phyloP scores from a whole-genome alignment of 1,140 invertebrate species.

The Drosophila malerkotliana region DNA sequence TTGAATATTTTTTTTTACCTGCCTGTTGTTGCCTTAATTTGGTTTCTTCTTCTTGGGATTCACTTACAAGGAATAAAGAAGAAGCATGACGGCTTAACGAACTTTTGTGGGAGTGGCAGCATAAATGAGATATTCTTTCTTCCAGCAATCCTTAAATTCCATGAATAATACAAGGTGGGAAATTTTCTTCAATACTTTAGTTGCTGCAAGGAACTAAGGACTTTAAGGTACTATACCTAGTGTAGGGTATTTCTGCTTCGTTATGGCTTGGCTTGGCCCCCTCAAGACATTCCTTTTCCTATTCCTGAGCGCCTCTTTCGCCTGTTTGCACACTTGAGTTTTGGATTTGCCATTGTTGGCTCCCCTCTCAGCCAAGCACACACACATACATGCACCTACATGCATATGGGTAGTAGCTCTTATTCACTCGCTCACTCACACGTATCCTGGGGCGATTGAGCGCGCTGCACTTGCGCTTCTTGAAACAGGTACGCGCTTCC shows the following conservation, averaged over 20 bases:
- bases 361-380: constrained; percentile 28
- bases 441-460: constrained; percentile 58
- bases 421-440: constrained; percentile 15
- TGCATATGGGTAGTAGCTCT: neutral
- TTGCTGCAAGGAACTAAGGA: neutral
- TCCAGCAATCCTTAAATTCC: constrained; percentile 16
- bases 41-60: constrained; percentile 23
- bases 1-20: constrained; percentile 38
- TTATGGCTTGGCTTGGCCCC: neutral
- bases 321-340: constrained; percentile 54
- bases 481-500: constrained; percentile 59
- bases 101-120: constrained; percentile 34
- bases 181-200: too few species aligned
- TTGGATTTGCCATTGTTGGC: constrained; percentile 67
- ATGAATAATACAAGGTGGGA: constrained; percentile 4
- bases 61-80: constrained; percentile 22
- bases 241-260: neutral
- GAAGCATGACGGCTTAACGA: constrained; percentile 25
- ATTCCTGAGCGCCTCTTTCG: constrained; percentile 39
- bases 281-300: constrained; percentile 16
- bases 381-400: constrained; percentile 1
- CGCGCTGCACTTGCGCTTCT: constrained; percentile 76
- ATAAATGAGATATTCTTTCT: constrained; percentile 28
- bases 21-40: constrained; percentile 46
- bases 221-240: neutral